These are phyloP conservation scores for Erythrocercus mccallii DNA, from an alignment of 2,113 vertebrate genomes.

Conservation along the genomic window DNA sequence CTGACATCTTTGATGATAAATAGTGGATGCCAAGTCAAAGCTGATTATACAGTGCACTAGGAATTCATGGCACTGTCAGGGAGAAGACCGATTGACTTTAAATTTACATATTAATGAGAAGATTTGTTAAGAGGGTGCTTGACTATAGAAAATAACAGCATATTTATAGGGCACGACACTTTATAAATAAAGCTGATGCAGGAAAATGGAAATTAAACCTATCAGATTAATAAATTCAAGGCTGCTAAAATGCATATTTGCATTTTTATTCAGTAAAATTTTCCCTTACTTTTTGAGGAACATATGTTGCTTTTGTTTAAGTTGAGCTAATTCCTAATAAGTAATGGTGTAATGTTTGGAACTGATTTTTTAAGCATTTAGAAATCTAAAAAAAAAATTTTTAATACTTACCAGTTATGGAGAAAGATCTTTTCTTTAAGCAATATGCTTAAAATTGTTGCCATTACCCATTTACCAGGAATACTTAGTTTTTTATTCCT, in stretches of 20 bases:
- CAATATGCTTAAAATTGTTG: not conserved
- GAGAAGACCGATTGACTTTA: constrained; percentile 98
- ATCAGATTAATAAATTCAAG: constrained; percentile 99
- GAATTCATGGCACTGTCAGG: constrained; percentile 91
- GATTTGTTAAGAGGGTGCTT: constrained; percentile 98
- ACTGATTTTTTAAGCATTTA: constrained; percentile 5
- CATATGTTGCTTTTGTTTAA: constrained; percentile 28
- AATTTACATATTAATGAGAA: constrained; percentile 99
- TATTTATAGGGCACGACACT: constrained; percentile 99
- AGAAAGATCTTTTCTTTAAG: not conserved
- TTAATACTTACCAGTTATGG: not conserved
- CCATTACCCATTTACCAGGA: not conserved
- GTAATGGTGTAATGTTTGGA: not conserved
- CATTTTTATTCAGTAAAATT: constrained; percentile 89
- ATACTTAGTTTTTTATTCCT: not conserved
- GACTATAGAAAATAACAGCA: constrained; percentile 95
- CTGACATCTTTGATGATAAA: constrained; percentile 90
- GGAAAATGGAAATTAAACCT: constrained; percentile 99
- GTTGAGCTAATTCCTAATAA: constrained; percentile 49
- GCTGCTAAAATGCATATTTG: constrained; percentile 91
- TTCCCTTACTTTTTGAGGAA: constrained; percentile 61
- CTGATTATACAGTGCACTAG: constrained; percentile 94
- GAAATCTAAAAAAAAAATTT: not conserved
- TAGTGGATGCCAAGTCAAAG: constrained; percentile 94
- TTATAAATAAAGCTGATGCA: constrained; percentile 99